Conservation (phyloP, 2,888 invertebrate genomes). For the Catocala nupta region DNA sequence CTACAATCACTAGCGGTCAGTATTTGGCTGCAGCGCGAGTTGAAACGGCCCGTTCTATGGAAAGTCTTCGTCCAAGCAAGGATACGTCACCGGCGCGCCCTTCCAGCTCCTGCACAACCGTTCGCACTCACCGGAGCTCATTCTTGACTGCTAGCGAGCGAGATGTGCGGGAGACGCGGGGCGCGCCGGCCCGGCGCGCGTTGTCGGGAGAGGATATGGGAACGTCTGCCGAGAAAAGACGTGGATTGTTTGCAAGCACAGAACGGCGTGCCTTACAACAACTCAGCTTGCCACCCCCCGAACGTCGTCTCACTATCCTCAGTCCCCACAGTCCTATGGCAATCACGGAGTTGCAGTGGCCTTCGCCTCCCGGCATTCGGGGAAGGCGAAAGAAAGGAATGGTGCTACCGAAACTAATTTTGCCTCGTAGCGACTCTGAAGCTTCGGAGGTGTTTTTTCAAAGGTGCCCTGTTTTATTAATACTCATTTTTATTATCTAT, state of each 20-base stretch:
- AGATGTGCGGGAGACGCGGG: conserved; percentile 89
- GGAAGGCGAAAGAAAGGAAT: conserved; percentile 91
- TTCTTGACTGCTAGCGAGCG: conserved; percentile 89
- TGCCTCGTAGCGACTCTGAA: conserved; percentile 92
- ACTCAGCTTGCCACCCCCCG: conserved; percentile 90
- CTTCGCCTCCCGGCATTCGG: conserved; percentile 87
- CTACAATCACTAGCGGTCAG: conserved; percentile 81
- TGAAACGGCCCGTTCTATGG: conserved; percentile 90
- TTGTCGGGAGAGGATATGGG: conserved; percentile 89
- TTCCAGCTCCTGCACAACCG: conserved; percentile 82
- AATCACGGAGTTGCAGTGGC: conserved; percentile 89
- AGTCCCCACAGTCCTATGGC: conserved; percentile 93
- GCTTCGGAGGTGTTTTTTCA: conserved; percentile 89
- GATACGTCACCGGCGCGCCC: conserved; percentile 86
- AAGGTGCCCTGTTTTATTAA: conserved; percentile 77
- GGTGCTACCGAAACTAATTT: conserved; percentile 91
- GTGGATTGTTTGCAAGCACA: conserved; percentile 90
- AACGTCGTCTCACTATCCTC: conserved; percentile 91
- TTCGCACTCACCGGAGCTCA: conserved; percentile 87
- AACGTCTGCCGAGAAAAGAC: conserved; percentile 88
- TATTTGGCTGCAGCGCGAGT: conserved; percentile 86
- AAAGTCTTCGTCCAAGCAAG: conserved; percentile 88
- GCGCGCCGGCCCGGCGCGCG: conserved; percentile 88
- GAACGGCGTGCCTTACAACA: conserved; percentile 89
- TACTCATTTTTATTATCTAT: conserved; percentile 21